Percentiles rank a stretch among this genome's conserved stretches.
These are phyloP conservation scores for Aphelinus atriplicis DNA, from an alignment of 1,140 invertebrate genomes.

Conservation along the genomic window DNA sequence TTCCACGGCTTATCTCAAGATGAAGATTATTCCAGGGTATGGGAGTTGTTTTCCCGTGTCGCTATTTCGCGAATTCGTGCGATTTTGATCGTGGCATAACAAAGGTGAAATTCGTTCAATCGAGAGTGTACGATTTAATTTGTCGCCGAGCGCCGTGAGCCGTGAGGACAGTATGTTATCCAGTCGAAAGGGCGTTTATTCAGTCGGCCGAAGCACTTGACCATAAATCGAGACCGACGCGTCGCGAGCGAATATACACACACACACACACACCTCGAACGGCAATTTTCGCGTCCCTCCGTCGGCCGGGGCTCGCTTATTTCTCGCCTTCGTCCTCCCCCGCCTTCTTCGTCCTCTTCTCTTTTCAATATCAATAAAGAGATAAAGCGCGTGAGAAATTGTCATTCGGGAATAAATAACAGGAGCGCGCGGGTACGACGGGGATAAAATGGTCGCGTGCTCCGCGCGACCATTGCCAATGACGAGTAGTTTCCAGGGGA, in stretches of 20 bases:
- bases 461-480: slow-evolving; percentile 40
- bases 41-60: no score
- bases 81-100: no score
- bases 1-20: no score
- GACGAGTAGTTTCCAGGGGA: slow-evolving; percentile 43
- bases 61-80: no score
- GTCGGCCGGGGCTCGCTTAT: background rate
- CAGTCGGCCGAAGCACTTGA: slow-evolving; percentile 1
- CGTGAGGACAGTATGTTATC: no score
- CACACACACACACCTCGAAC: slow-evolving; percentile 6
- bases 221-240: slow-evolving; percentile 10
- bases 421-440: slow-evolving; percentile 30
- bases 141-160: no score
- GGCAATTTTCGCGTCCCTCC: slow-evolving; percentile 2
- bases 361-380: slow-evolving; percentile 21
- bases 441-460: background rate
- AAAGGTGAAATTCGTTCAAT: no score
- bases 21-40: no score
- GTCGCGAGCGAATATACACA: background rate
- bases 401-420: slow-evolving; percentile 42
- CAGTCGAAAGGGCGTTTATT: slow-evolving; percentile 16
- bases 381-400: slow-evolving; percentile 35
- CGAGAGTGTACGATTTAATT: no score
- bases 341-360: background rate
- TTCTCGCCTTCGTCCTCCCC: background rate